Evolutionary conservation across 2,113 vertebrate genomes (phyloP).

Genomic region (Melanerpes formicivorus): DNA sequence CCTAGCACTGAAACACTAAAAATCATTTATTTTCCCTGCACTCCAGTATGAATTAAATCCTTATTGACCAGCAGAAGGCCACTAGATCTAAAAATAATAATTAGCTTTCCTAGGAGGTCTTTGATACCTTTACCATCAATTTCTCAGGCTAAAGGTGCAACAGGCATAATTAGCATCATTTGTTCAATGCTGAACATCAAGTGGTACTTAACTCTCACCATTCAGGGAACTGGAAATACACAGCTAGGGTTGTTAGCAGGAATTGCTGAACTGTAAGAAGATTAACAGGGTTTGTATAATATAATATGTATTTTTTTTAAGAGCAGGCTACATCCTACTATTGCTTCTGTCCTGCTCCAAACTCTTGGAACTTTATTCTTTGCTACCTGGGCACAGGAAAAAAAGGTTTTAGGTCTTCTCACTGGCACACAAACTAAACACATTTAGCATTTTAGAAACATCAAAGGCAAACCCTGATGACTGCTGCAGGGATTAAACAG

Average conservation of each 20-base stretch:
- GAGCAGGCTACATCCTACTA: not conserved
- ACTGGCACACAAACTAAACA: not conserved
- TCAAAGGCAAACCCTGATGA: slow-evolving; percentile 8
- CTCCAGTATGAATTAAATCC: not conserved
- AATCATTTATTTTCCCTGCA: not conserved
- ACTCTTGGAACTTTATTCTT: not conserved
- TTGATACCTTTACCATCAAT: not conserved
- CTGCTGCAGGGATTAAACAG: not conserved
- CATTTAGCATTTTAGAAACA: slow-evolving; percentile 1
- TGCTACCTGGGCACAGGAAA: not conserved
- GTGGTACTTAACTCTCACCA: not conserved
- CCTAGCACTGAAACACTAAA: not conserved
- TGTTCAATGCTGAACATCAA: not conserved
- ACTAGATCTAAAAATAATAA: not conserved
- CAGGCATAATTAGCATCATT: not conserved
- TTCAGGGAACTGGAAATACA: not conserved
- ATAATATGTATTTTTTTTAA: not conserved
- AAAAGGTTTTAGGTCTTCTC: not conserved
- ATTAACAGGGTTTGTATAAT: not conserved
- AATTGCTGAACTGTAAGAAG: not conserved
- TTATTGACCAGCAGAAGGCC: not conserved
- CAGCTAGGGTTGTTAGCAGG: not conserved
- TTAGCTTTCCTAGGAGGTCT: not conserved
- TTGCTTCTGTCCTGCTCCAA: not conserved
- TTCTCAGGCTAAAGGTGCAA: not conserved